Percentiles rank a stretch among this genome's conserved stretches.
Evolutionary conservation across 2,113 vertebrate species (phyloP).

Genomic region (Smithornis capensis): DNA sequence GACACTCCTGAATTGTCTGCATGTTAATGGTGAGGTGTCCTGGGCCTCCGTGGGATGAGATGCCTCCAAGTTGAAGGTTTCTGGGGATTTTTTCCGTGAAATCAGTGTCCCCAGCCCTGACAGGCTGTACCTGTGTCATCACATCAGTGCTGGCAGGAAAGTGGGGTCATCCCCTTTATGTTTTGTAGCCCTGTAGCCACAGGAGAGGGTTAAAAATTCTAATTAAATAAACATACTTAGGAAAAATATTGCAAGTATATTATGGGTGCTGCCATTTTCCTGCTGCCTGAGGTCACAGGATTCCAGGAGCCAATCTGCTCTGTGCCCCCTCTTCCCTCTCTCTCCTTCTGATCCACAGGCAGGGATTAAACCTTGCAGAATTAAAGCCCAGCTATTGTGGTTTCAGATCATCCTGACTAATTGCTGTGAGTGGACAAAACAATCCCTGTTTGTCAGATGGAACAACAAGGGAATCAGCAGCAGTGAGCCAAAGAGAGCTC

Average conservation of each 20-base stretch:
- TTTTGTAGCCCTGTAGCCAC: too few relatives aligned
- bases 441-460: background rate
- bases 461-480: background rate
- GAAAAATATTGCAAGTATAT: background rate
- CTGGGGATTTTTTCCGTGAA: background rate
- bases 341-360: background rate
- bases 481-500: background rate
- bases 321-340: background rate
- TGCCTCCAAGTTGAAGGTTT: background rate
- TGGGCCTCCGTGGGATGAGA: background rate
- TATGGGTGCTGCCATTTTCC: background rate
- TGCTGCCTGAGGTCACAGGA: background rate
- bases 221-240: background rate
- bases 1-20: background rate
- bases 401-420: background rate
- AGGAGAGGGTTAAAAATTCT: background rate
- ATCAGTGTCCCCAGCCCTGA: background rate
- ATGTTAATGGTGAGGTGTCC: background rate
- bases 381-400: background rate
- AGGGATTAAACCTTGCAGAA: background rate
- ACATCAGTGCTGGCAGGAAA: fast-evolving
- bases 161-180: fast-evolving
- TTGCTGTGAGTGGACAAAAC: background rate
- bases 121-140: background rate
- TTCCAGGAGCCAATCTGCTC: background rate